Conservation (phyloP, 2,888 invertebrate genomes). For the Agrochola lota region DNA sequence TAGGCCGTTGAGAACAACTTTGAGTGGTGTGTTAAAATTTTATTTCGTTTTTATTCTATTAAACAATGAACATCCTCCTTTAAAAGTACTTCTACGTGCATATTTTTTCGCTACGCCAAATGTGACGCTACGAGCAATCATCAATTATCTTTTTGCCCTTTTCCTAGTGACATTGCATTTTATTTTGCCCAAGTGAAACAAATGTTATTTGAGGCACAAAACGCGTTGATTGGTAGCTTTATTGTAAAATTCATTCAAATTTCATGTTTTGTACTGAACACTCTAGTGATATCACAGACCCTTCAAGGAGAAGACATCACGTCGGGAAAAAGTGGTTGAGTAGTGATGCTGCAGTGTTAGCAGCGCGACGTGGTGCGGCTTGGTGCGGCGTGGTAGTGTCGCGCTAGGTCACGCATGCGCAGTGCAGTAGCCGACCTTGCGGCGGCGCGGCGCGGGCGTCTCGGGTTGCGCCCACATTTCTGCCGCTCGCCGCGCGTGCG, state of each 20-base stretch:
- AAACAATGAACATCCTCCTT: not conserved
- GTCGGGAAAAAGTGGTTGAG: slow-evolving; percentile 6
- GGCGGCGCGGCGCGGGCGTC: slow-evolving; percentile 75
- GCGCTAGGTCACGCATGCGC: slow-evolving; percentile 82
- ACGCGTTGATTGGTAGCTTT: not conserved
- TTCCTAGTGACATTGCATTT: not conserved
- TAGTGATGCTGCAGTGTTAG: slow-evolving; percentile 20
- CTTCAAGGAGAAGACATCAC: not conserved
- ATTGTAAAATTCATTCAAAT: not conserved
- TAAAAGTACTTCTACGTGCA: not conserved
- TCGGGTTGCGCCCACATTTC: slow-evolving; percentile 87
- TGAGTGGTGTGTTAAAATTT: not conserved
- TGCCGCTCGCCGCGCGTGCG: slow-evolving; percentile 87
- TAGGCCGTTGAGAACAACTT: not conserved
- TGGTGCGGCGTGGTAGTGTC: slow-evolving; percentile 35
- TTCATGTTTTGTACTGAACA: not conserved
- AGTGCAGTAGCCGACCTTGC: slow-evolving; percentile 90
- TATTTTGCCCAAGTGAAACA: no score
- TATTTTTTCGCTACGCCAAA: not conserved
- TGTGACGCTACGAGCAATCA: not conserved
- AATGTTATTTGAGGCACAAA: not conserved
- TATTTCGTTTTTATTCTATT: not conserved
- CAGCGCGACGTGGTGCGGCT: slow-evolving; percentile 9
- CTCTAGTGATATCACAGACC: not conserved
- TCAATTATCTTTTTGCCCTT: no score